phyloP scores from a whole-genome alignment of 1,140 invertebrate genomes.

The Drosophila miranda region DNA sequence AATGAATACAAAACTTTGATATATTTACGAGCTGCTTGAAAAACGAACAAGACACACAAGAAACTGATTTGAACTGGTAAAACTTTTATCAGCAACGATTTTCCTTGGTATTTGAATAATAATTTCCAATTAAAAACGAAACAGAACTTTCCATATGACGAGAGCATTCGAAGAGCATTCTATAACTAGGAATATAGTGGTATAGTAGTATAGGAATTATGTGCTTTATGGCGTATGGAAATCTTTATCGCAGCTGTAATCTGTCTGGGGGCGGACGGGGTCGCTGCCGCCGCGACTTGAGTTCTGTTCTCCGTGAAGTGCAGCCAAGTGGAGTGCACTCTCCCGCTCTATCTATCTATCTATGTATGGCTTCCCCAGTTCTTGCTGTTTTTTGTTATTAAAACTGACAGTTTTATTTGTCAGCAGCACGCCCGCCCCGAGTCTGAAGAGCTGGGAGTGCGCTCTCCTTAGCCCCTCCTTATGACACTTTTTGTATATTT shows the following conservation, averaged over 20 bases:
- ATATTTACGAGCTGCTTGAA: constrained; percentile 66
- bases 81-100: constrained; percentile 57
- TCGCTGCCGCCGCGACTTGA: constrained; percentile 20
- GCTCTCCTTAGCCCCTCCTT: constrained; percentile 34
- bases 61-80: constrained; percentile 6
- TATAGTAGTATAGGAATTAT: constrained; percentile 18
- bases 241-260: constrained; percentile 76
- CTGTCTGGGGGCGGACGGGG: constrained; percentile 53
- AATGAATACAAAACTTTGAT: constrained; percentile 56
- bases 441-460: constrained; percentile 11
- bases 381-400: constrained; percentile 64
- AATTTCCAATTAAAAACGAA: constrained; percentile 66
- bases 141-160: neutral
- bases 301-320: constrained; percentile 46
- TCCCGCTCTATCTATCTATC: neutral
- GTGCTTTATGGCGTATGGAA: constrained; percentile 17
- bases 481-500: constrained; percentile 76
- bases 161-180: constrained; percentile 15
- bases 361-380: constrained; percentile 17
- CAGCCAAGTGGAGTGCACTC: constrained; percentile 53
- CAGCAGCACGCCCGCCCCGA: constrained; percentile 43
- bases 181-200: too few species aligned
- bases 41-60: constrained; percentile 4
- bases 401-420: constrained; percentile 81
- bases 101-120: constrained; percentile 36